These are phyloP conservation scores for Thalassophryne amazonica DNA, from an alignment of 2,797 vertebrate species.

Conservation along the genomic window DNA sequence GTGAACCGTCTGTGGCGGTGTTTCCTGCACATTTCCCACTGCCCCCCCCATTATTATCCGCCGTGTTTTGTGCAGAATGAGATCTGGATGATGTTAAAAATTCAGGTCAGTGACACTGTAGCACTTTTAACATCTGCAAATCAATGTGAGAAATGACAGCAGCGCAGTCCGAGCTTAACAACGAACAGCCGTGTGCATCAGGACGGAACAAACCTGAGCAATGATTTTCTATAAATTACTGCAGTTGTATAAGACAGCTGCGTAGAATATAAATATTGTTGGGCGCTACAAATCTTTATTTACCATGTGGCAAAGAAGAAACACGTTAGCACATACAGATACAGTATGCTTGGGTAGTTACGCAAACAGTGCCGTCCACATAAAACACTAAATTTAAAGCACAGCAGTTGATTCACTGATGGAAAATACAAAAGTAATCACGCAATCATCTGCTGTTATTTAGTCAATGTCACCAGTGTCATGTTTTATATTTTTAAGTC, in stretches of 20 bases:
- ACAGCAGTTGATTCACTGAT: constrained; percentile 21
- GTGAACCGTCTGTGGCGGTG: background rate
- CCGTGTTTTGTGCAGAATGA: too few relatives aligned
- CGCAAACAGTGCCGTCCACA: constrained; percentile 19
- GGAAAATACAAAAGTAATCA: background rate
- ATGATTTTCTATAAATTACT: constrained; percentile 23
- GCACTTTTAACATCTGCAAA: background rate
- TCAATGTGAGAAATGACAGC: background rate
- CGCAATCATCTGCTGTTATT: background rate
- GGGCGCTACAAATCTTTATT: constrained; percentile 43
- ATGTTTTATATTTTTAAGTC: background rate
- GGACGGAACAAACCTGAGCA: constrained; percentile 5
- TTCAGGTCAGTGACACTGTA: too few relatives aligned
- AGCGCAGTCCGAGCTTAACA: too few relatives aligned
- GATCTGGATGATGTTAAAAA: too few relatives aligned
- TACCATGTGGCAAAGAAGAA: constrained; percentile 21
- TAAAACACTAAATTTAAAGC: constrained; percentile 3
- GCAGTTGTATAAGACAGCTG: constrained; percentile 10
- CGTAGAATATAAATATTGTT: constrained; percentile 13
- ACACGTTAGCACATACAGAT: constrained; percentile 16
- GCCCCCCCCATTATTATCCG: background rate
- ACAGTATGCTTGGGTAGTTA: constrained; percentile 33
- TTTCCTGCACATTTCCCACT: constrained; percentile 7
- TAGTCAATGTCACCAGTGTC: background rate
- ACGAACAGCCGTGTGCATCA: background rate